Base-by-base conservation (phyloP, 37 sponge, comb jelly and placozoan genomes). In the Ianthella basta region DNA sequence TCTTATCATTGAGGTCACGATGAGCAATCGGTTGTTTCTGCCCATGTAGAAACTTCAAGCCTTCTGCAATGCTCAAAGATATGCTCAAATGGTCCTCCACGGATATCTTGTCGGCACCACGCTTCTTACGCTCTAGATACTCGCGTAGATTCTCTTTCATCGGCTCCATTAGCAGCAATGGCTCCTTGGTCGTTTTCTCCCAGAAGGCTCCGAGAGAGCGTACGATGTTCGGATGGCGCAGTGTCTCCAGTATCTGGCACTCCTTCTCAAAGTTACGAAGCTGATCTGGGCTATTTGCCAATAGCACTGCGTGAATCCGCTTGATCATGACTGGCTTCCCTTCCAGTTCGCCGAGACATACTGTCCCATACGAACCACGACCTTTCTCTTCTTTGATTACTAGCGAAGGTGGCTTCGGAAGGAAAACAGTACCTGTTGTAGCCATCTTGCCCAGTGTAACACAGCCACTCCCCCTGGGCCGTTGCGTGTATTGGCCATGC, bases 1-100 rank as follows among this genome's bases (percentile, higher is more conserved):
- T 85, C 83, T 75, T 36, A 32, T 36, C 38, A 18, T 40, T 75
- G 44, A 75, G n/a, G 78, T 75, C 78, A 25, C 78, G 78, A 41
- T 75, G 78, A 5, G 37, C 78, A 24, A 75, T 50, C 8, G 50
- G 50, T 8, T 44, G 50, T 24, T 75, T 75, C 2, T 50, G 20
- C 25, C 10, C n/a, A 14, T 75, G 78, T 25, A 75, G 78, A 41
- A 75, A 75, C 23, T 36, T 36, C 25, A 75, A 14, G 1, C 78
- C 78, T 19, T 40, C 44, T 15, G 78, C 40, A 36, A 75, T 36
- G 24, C 37, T 44, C 53, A 36, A 18, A 41, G 54, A 13, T 4
- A 75, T 75, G 16, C 40, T 44, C 78, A 75, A 41, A 24, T 75
- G 78, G 4, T 44, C 24, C 2, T 19, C 21, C 12, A 40, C 54